A percentile compares a stretch with the other conserved stretches of the same genome.
phyloP scores from a whole-genome alignment of 2,113 vertebrate species.

The Oncorhynchus masou region DNA sequence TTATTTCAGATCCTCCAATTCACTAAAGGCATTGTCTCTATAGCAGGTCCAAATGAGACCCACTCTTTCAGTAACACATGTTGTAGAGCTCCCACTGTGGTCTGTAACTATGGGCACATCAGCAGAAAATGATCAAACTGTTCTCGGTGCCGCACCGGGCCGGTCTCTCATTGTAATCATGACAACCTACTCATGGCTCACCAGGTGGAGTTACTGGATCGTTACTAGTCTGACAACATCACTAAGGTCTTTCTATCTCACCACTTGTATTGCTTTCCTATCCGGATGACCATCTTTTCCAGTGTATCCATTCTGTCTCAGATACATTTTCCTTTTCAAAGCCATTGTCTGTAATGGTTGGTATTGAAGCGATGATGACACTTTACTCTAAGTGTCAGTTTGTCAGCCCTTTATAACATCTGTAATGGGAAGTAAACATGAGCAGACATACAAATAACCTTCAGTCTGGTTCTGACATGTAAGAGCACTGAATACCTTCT shows the following conservation, averaged over 20 bases:
- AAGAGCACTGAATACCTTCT: not conserved
- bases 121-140: not conserved
- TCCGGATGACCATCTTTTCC: not conserved
- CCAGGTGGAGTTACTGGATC: constrained; percentile 46
- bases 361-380: not conserved
- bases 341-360: constrained; percentile 9
- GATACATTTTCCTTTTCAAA: no score
- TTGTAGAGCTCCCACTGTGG: no score
- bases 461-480: constrained; percentile 15
- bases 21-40: no score
- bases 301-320: not conserved
- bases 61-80: no score
- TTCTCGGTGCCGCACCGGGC: not conserved
- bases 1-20: no score
- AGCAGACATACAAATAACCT: constrained; percentile 12
- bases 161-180: constrained; percentile 58
- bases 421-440: constrained; percentile 24
- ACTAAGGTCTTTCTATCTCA: not conserved
- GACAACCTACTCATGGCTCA: constrained; percentile 55
- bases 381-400: not conserved
- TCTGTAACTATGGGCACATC: no score
- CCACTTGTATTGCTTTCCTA: not conserved
- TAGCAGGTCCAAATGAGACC: no score
- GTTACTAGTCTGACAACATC: constrained; percentile 36
- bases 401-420: constrained; percentile 8